phyloP scores from a whole-genome alignment of 1,140 invertebrate genomes.

The Drosophila rufa region DNA sequence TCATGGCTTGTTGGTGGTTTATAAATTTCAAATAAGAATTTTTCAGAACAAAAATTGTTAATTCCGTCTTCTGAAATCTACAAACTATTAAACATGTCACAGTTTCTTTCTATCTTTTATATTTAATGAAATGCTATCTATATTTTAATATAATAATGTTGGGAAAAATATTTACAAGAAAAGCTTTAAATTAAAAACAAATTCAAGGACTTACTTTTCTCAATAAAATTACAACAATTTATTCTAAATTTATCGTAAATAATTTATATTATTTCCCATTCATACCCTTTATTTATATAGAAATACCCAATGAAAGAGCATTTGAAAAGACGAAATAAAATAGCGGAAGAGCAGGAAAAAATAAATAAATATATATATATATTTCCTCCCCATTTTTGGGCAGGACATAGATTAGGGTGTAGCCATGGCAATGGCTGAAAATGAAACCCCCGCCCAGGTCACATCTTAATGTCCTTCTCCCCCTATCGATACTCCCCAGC shows the following conservation, averaged over 20 bases:
- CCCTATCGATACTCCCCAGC: conserved; percentile 27
- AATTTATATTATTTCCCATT: too few species aligned
- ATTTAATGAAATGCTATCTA: not conserved
- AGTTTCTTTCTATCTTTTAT: not conserved
- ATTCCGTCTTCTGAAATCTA: not conserved
- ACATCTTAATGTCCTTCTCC: conserved; percentile 43
- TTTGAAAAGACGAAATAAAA: conserved; percentile 16
- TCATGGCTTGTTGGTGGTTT: too few species aligned
- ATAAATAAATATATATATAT: conserved; percentile 63
- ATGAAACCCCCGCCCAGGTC: conserved; percentile 37
- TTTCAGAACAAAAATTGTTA: not conserved
- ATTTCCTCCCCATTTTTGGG: conserved; percentile 48
- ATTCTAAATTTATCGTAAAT: too few species aligned
- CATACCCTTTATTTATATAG: not conserved
- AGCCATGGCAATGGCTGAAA: conserved; percentile 56
- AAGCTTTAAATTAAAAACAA: too few species aligned
- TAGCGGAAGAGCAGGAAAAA: conserved; percentile 24
- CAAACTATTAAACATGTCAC: not conserved
- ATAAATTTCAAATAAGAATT: too few species aligned
- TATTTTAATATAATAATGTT: too few species aligned
- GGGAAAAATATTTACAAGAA: too few species aligned
- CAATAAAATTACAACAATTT: too few species aligned
- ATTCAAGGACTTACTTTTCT: too few species aligned
- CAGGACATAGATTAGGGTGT: conserved; percentile 75
- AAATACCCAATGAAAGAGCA: not conserved